Evolutionary conservation across 2,113 vertebrate genomes (phyloP).

Genomic region (Peromyscus leucopus): DNA sequence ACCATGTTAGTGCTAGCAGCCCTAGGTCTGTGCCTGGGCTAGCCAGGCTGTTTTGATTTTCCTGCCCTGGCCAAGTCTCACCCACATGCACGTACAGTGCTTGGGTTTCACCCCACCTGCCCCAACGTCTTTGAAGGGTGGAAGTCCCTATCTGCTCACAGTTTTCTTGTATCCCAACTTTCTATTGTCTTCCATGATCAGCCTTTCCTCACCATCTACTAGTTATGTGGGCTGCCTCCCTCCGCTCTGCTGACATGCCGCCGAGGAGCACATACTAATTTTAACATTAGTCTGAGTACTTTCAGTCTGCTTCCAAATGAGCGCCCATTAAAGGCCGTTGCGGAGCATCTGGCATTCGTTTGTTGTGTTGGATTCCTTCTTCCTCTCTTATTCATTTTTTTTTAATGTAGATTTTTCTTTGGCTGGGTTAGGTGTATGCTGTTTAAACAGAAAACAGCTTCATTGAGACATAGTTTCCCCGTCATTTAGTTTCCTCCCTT

Average conservation of each 20-base stretch:
- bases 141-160: not conserved
- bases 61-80: not conserved
- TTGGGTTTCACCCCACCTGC: not conserved
- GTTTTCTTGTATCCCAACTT: not conserved
- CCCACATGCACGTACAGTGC: not conserved
- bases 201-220: not conserved
- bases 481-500: not conserved
- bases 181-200: not conserved
- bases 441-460: not conserved
- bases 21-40: not conserved
- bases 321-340: not conserved
- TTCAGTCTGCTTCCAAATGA: constrained; percentile 59
- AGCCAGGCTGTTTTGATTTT: not conserved
- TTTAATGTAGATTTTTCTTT: not conserved
- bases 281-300: constrained; percentile 66
- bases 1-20: not conserved
- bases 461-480: not conserved
- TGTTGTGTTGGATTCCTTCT: not conserved
- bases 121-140: not conserved
- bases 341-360: constrained; percentile 9
- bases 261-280: constrained; percentile 18
- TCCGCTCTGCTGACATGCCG: not conserved
- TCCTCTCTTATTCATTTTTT: not conserved
- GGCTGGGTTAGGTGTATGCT: not conserved
- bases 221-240: constrained; percentile 35